phyloP scores from a whole-genome alignment of 2,113 vertebrate genomes.

The Fulica atra region DNA sequence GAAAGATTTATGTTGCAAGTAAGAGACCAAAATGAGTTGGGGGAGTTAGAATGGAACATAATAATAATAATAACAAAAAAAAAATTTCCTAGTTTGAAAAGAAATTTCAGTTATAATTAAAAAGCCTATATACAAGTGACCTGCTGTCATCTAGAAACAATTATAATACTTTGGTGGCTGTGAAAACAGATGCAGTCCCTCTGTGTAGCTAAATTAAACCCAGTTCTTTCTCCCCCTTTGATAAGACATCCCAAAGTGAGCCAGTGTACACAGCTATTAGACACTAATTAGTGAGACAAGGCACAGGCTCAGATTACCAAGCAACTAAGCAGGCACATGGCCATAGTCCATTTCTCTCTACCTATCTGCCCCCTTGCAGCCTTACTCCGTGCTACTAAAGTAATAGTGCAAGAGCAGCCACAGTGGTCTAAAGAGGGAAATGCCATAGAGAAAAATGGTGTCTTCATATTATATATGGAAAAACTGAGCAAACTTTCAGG shows the following conservation, averaged over 20 bases:
- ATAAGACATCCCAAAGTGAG: slow-evolving; percentile 61
- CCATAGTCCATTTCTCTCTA: neutral
- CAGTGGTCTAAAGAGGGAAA: neutral
- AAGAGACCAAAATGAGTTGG: neutral
- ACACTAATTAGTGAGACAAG: slow-evolving; percentile 62
- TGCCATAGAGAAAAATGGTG: neutral
- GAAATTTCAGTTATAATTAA: slow-evolving; percentile 74
- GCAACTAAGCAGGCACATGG: neutral
- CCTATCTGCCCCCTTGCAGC: neutral
- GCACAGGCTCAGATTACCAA: slow-evolving; percentile 14
- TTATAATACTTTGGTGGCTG: slow-evolving; percentile 60
- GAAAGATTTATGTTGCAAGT: neutral
- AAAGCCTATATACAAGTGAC: slow-evolving; percentile 50
- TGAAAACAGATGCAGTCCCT: slow-evolving; percentile 67
- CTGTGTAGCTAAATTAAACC: slow-evolving; percentile 64
- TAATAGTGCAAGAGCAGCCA: neutral
- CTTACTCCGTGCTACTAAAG: fast-evolving
- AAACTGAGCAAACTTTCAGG: neutral
- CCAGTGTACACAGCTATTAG: slow-evolving; percentile 35
- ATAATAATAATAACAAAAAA: slow-evolving; percentile 51
- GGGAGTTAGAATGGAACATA: neutral
- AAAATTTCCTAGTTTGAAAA: slow-evolving; percentile 68
- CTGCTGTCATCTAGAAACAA: slow-evolving; percentile 66
- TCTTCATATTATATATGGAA: neutral
- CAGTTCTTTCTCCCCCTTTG: slow-evolving; percentile 34